Base-by-base conservation (phyloP, 2,113 vertebrate species). In the Elgaria multicarinata region DNA sequence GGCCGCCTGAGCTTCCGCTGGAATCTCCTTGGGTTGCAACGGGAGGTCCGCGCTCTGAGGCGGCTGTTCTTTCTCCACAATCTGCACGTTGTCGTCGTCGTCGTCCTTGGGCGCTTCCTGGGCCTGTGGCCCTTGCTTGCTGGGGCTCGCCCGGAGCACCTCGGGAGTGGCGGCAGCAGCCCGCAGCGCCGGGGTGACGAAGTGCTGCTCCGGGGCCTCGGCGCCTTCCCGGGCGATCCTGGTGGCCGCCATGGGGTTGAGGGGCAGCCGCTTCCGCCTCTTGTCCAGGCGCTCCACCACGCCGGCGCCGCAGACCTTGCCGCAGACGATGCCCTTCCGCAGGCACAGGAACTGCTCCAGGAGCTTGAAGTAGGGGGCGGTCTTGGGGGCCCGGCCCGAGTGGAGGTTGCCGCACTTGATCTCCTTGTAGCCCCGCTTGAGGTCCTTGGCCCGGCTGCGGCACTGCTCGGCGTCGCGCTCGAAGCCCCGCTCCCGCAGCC, bases 381-480 rank as follows among this genome's bases (percentile, higher is more conserved):
- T 85, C 33, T 85, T 85, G 33, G 64, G 95, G 93, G 42, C 95
- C 94, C 13, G 93, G 92, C 50, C 95, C 90, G 9, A 95, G 94
- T 0, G 95, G 3, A 85, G 95, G 50, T 90, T 93, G 62, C 93
- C 95, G 79, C 92, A 95, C 90, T 96, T 96, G 72, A 95, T 95
- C 86, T 95, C 95, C 69, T 95, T 94, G 69, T 96, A 96, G 82
- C 94, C 95, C 50, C 95, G 88, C 0, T 95, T 83, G 79, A 96
- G 95, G 87, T 96, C 95, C 92, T 96, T 96, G 71, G 95, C 95
- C 53, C 95, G 92, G 53, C 95, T 95, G 46, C 95, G 95, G 94
- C 95, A 96, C 64, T 95, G 95, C 82, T 96, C 95, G 33, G 95
- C 90, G 0, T 95, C 95, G 50, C 95, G 93, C 53, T 95, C 82